Base-by-base conservation (phyloP, 2,797 vertebrate species). In the Pygocentrus nattereri region DNA sequence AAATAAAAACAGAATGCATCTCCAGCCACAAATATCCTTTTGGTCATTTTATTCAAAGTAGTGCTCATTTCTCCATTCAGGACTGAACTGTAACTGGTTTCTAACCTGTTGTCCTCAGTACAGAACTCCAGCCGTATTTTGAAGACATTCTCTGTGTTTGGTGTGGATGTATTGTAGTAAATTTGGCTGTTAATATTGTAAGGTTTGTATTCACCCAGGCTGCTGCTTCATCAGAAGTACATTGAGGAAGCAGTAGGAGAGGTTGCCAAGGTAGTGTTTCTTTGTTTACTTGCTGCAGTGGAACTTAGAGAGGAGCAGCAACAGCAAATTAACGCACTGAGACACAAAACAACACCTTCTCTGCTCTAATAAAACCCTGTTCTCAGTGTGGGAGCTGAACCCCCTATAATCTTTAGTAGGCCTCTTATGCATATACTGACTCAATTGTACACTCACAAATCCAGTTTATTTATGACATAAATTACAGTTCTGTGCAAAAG, bases 241-340 rank as follows among this genome's bases (percentile, higher is more conserved):
- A 74, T 44, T n/a, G 38, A 44, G 54, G 77, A 79, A 70, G 31
- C 25, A 69, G 5, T 61, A 83, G 6, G 38, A 44, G 12, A 44
- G 69, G 38, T 64, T 67, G 59, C 59, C 49, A 67, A 41, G 27
- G 34, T 80, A 52, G 59, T 62, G 12, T 73, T 84, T 68, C 65
- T 81, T 38, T 77, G 38, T 64, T 78, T 58, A 68, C 25, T 69
- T 52, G 62, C 76, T 76, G 62, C 25, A 8, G 82, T 19, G 5
- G 61, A 68, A 68, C 52, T 25, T 6, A 71, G 78, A 79, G 65
- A 76, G 67, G 67, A 71, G 77, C 78, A 73, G 77, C 78, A 77
- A 77, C 19, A 47, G 74, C 72, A 50, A 74, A 75, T 85, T 83
- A 81, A 65, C 75, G 62, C 64, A 78, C 74, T 70, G 74, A 83